Base-by-base conservation (phyloP, 2,113 vertebrate species). In the Cacatua alba region DNA sequence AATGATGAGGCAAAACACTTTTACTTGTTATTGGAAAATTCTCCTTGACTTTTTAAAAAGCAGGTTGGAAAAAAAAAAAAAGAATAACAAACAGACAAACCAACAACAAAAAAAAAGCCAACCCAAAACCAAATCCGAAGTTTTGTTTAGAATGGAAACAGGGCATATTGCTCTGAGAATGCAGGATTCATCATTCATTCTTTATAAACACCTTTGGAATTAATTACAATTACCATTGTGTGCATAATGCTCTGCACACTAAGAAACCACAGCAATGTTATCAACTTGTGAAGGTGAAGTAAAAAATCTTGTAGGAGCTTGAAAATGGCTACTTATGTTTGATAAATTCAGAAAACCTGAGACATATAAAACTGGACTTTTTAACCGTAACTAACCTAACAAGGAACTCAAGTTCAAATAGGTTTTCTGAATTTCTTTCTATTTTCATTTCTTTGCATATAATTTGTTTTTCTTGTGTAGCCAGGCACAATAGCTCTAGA, bases 201-300 rank as follows among this genome's bases (percentile, higher is more conserved):
- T 78, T 91, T 82, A 51, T 51, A 84, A 89, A 71, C 48, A 63
- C 20, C 10, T 82, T 91, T 75, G 24, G 23, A 96, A 84, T 86
- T 89, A 94, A 86, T 91, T 92, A 28, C 11, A 75, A 60, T 67
- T 82, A 48, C 46, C 8, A 78, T 26, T 52, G 13, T 53, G 46
- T 77, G 16, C 24, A 71, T 71, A 68, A 78, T 78, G 31, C 55
- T 67, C 43, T 0, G 0, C 68, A 62, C 11, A 52, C 25, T n/a
- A 75, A 55, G 33, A 68, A 75, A 46, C 78, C 64, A 70, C 21
- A 77, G 6, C 13, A 48, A 67, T 43, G 17, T 53, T 88, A 51
- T 39, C n/a, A 83, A 3, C 33, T 63, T 71, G 12, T 62, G 44
- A 94, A 84, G 25, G 20, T 63, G 29, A 76, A 0, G 7, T 49